Conservation (phyloP, 2,888 invertebrate species). For the Microplitis deprimator region DNA sequence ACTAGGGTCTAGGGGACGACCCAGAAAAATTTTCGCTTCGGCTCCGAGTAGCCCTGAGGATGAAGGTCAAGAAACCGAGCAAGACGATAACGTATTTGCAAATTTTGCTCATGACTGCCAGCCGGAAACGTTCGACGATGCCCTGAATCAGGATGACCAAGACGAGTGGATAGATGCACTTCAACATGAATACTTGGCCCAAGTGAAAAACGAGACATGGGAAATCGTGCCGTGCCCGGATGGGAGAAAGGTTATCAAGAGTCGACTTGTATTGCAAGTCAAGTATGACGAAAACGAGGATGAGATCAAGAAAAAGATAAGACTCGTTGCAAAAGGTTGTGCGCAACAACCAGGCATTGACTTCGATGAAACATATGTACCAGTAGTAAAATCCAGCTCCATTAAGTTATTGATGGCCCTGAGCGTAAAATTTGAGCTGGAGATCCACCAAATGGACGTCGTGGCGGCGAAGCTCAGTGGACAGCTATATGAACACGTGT, state of each 20-base stretch:
- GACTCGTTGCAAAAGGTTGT: slow-evolving; percentile 21
- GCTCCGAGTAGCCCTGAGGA: background rate
- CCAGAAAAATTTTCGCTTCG: background rate
- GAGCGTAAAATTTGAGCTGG: background rate
- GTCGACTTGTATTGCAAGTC: background rate
- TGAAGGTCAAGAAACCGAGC: too few relatives aligned
- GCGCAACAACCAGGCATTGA: slow-evolving; percentile 14
- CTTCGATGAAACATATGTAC: slow-evolving; percentile 22
- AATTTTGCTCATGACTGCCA: background rate
- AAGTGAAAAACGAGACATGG: background rate
- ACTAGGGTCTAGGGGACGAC: background rate
- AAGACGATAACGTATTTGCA: background rate
- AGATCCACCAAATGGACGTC: slow-evolving; percentile 45
- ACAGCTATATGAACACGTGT: slow-evolving; percentile 40
- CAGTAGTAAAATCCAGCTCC: slow-evolving; percentile 14
- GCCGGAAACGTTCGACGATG: background rate
- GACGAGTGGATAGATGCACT: background rate
- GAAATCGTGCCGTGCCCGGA: background rate
- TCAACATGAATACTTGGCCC: background rate
- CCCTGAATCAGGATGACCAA: background rate
- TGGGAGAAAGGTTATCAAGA: background rate
- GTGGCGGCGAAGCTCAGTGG: slow-evolving; percentile 44
- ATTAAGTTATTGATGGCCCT: slow-evolving; percentile 5
- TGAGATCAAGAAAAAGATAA: background rate
- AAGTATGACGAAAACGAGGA: background rate